Evolutionary conservation across 2,113 vertebrate species (phyloP).

Genomic region (Aramus guarauna): DNA sequence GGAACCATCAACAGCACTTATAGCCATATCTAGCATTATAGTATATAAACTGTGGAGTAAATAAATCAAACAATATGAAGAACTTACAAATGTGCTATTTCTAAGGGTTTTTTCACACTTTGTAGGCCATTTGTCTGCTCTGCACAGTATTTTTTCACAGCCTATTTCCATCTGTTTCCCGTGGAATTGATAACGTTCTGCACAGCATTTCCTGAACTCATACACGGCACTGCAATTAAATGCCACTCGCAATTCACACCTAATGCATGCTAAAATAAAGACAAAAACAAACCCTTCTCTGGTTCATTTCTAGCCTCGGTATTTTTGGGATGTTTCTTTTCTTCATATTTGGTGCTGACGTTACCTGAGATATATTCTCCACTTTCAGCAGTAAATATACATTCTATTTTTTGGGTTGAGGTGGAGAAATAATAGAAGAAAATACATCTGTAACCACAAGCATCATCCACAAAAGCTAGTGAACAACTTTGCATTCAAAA

Average conservation of each 20-base stretch:
- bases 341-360: not conserved
- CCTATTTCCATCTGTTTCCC: conserved; percentile 40
- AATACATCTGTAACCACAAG: not conserved
- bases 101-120: not conserved
- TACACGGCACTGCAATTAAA: fast-evolving
- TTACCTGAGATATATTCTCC: fast-evolving
- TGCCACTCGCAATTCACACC: not conserved
- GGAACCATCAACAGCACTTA: not conserved
- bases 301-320: fast-evolving
- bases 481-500: not conserved
- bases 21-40: not conserved
- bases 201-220: not conserved
- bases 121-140: conserved; percentile 47
- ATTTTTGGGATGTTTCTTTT: not conserved
- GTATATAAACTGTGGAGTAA: not conserved
- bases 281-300: not conserved
- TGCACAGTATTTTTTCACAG: conserved; percentile 16
- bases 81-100: not conserved
- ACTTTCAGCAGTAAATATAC: not conserved
- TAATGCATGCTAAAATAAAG: not conserved
- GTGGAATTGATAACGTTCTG: not conserved
- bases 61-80: conserved; percentile 44
- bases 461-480: not conserved
- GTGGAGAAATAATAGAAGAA: not conserved
- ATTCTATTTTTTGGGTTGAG: not conserved